A percentile compares a stretch with the other conserved stretches of the same genome.
Evolutionary conservation across 2,888 invertebrate genomes (phyloP).

Genomic region (Morpho helenor): DNA sequence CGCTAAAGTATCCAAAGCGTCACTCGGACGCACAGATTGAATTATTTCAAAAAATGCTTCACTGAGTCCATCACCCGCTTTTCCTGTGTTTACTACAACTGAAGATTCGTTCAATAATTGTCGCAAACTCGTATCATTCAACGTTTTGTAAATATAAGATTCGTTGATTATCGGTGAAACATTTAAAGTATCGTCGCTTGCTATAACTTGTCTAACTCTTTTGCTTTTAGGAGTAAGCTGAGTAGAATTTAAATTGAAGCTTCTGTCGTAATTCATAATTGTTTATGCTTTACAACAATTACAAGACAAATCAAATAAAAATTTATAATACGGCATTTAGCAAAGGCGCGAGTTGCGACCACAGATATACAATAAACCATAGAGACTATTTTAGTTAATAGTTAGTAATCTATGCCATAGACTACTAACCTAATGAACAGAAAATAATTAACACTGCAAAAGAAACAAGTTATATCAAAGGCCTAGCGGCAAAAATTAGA

Average conservation of each 20-base stretch:
- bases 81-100: conserved; percentile 47
- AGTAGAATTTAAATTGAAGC: conserved; percentile 51
- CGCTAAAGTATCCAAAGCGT: conserved; percentile 80
- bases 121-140: conserved; percentile 67
- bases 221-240: conserved; percentile 60
- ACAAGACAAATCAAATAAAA: too few species aligned
- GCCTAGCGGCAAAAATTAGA: too few species aligned
- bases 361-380: too few species aligned
- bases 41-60: conserved; percentile 73
- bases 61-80: conserved; percentile 53
- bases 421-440: too few species aligned
- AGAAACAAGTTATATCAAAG: too few species aligned
- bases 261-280: conserved; percentile 51
- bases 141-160: conserved; percentile 66
- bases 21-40: conserved; percentile 62
- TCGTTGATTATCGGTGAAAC: conserved; percentile 69
- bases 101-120: conserved; percentile 69
- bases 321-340: too few species aligned
- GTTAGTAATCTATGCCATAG: too few species aligned
- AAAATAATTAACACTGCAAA: too few species aligned
- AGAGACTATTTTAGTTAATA: too few species aligned
- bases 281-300: too few species aligned
- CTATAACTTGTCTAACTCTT: conserved; percentile 50
- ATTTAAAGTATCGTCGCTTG: conserved; percentile 66
- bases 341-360: too few species aligned